A percentile compares a stretch with the other conserved stretches of the same genome.
Evolutionary conservation across 1,140 invertebrate genomes (phyloP).

Genomic region (Magallana angulata): DNA sequence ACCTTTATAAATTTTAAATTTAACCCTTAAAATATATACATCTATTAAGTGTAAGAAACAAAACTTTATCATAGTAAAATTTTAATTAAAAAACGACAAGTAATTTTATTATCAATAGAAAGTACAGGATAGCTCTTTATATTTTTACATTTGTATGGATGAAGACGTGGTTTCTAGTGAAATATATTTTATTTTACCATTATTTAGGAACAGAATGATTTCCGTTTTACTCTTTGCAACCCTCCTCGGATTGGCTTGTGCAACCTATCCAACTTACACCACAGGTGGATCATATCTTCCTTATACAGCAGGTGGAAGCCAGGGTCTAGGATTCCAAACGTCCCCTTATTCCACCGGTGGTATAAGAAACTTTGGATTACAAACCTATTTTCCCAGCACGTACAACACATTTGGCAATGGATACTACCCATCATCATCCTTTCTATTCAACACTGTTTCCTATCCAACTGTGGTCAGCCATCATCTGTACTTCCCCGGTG

Average conservation of each 20-base stretch:
- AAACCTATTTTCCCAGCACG: neutral
- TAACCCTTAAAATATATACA: too few relatives aligned
- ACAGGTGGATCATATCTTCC: neutral
- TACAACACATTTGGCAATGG: neutral
- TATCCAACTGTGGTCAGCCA: conserved; percentile 8
- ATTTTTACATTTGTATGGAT: too few relatives aligned
- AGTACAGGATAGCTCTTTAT: too few relatives aligned
- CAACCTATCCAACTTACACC: neutral
- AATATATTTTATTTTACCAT: too few relatives aligned
- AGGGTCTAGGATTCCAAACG: neutral
- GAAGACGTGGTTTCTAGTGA: too few relatives aligned
- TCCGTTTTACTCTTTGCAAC: neutral
- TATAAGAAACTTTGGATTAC: neutral
- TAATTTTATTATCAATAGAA: too few relatives aligned
- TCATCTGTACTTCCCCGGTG: conserved; percentile 11
- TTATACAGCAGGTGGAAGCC: neutral
- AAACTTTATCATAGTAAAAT: too few relatives aligned
- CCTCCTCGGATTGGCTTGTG: neutral
- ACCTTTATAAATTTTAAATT: too few relatives aligned
- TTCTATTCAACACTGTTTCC: neutral
- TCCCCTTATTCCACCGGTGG: neutral
- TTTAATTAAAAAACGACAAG: too few relatives aligned
- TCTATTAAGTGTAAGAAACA: too few relatives aligned
- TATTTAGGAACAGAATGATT: neutral
- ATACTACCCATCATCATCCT: neutral